Evolutionary conservation across 2,113 vertebrate genomes (phyloP).

Genomic region (Clarias gariepinus): DNA sequence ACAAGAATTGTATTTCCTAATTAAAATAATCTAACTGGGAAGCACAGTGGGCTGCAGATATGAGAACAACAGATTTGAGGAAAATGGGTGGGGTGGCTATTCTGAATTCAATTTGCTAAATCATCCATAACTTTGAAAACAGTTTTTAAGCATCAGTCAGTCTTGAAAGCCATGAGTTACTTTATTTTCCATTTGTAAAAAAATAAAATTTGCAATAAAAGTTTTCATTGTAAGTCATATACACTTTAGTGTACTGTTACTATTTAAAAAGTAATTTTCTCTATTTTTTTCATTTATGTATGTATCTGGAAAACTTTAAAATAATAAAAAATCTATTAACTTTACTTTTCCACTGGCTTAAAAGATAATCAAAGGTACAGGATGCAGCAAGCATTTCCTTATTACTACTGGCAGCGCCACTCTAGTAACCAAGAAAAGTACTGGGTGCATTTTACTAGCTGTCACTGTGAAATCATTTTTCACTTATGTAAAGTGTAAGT

Average conservation of each 20-base stretch:
- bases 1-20: slow-evolving; percentile 9
- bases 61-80: slow-evolving; percentile 12
- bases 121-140: not conserved
- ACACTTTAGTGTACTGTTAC: not conserved
- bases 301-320: not conserved
- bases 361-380: not conserved
- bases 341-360: not conserved
- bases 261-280: not conserved
- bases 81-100: slow-evolving; percentile 16
- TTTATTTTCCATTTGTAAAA: not conserved
- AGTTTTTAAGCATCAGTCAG: not conserved
- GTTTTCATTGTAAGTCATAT: not conserved
- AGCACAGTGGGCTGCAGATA: not conserved
- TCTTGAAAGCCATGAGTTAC: not conserved
- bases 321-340: no score
- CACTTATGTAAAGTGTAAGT: not conserved
- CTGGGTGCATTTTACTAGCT: not conserved
- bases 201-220: not conserved
- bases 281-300: not conserved
- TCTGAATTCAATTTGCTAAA: not conserved
- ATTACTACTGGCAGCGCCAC: not conserved
- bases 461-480: not conserved
- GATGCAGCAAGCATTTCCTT: not conserved
- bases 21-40: slow-evolving; percentile 11
- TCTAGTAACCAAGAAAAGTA: not conserved